Evolutionary conservation across 1,140 invertebrate species (phyloP).

Genomic region (Listronotus oregonensis): DNA sequence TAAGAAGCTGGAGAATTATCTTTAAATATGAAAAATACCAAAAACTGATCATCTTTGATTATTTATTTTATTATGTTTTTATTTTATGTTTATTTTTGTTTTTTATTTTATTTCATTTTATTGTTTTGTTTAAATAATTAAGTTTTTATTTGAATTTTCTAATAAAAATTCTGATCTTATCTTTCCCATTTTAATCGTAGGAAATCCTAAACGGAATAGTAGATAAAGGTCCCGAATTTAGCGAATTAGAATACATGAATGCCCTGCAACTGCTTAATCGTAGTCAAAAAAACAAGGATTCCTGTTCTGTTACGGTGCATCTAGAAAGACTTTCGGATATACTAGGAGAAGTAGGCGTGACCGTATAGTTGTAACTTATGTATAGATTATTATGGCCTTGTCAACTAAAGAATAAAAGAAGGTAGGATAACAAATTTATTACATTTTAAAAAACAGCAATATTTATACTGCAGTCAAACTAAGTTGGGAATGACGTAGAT

Average conservation of each 20-base stretch:
- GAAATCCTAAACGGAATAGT: conserved; percentile 82
- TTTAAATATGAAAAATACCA: no score
- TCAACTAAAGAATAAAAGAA: not conserved
- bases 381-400: not conserved
- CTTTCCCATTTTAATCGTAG: conserved; percentile 60
- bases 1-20: no score
- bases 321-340: conserved; percentile 69
- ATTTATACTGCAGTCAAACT: no score
- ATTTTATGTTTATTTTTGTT: no score
- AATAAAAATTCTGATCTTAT: no score
- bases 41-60: no score
- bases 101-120: no score
- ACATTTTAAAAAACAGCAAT: not conserved
- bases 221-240: conserved; percentile 82
- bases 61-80: no score
- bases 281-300: conserved; percentile 59
- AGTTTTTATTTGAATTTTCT: no score
- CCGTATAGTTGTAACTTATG: conserved; percentile 56
- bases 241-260: conserved; percentile 85
- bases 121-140: no score
- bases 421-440: not conserved
- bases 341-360: conserved; percentile 68
- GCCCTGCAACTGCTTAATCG: conserved; percentile 75
- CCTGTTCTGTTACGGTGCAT: conserved; percentile 58
- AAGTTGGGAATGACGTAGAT: no score